Conservation (phyloP, 1,140 invertebrate genomes). For the Trachelipus rathkii region DNA sequence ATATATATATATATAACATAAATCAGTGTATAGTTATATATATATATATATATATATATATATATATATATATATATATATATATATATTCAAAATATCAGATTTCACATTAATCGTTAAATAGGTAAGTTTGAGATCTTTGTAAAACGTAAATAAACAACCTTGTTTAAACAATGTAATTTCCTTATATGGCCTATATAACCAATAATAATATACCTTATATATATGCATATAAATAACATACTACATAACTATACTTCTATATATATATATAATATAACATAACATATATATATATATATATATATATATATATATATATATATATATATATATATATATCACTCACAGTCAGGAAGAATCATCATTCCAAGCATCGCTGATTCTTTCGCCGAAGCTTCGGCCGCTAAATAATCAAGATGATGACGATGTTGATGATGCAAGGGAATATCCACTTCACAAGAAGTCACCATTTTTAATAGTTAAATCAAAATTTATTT, state of each 20-base stretch:
- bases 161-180: too few species aligned
- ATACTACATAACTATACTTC: too few species aligned
- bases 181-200: too few species aligned
- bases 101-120: background rate
- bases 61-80: conserved; percentile 2
- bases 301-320: conserved; percentile 15
- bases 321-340: conserved; percentile 10
- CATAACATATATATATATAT: background rate
- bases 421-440: background rate
- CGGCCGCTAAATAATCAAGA: background rate
- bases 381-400: background rate
- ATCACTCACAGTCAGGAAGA: background rate
- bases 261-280: background rate
- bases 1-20: too few species aligned
- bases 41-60: conserved; percentile 9
- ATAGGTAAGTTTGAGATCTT: too few species aligned
- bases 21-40: too few species aligned
- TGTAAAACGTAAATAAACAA: too few species aligned
- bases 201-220: background rate
- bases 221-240: background rate
- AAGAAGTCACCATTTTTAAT: background rate
- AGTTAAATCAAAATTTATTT: background rate
- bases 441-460: background rate
- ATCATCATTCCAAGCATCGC: conserved; percentile 9
- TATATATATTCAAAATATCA: background rate